Conservation (phyloP, 2,888 invertebrate genomes). For the Colletes collaris region DNA sequence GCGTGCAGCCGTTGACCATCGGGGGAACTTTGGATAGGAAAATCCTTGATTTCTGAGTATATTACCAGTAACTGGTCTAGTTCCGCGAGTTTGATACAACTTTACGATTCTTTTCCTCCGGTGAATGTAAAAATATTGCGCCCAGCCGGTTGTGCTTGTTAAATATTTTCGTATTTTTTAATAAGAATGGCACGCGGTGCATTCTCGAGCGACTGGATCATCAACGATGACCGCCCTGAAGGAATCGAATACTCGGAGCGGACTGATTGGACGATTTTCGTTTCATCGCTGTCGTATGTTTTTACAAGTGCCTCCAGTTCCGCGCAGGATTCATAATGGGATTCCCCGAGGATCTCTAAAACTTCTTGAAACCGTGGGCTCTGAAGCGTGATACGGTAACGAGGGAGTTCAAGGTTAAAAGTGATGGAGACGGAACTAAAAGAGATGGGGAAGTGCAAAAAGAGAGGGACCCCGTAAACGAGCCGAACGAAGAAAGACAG, state of each 20-base stretch:
- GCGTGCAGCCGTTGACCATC: too few relatives aligned
- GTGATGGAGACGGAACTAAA: conserved; percentile 64
- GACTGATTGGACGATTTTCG: conserved; percentile 38
- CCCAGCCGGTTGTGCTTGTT: too few relatives aligned
- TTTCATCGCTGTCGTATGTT: conserved; percentile 58
- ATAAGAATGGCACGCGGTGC: not conserved
- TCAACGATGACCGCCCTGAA: conserved; percentile 5
- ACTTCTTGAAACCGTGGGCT: conserved; percentile 69
- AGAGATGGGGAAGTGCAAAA: conserved; percentile 35
- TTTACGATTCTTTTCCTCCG: too few relatives aligned
- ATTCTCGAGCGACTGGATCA: conserved; percentile 34
- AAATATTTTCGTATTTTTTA: too few relatives aligned
- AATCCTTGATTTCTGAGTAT: too few relatives aligned
- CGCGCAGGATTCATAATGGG: conserved; percentile 67
- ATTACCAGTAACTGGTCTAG: too few relatives aligned
- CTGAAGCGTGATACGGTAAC: conserved; percentile 70
- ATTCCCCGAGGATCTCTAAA: conserved; percentile 72
- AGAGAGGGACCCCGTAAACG: conserved; percentile 20
- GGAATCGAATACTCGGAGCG: conserved; percentile 32
- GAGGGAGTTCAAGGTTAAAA: conserved; percentile 73
- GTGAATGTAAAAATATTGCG: too few relatives aligned
- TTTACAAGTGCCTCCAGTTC: conserved; percentile 53
- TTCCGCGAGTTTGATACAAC: too few relatives aligned
- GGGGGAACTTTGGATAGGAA: too few relatives aligned
- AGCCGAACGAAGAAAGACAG: conserved; percentile 27